Percentiles rank a stretch among this genome's conserved stretches.
phyloP scores from a whole-genome alignment of 2,113 vertebrate species.

The Rhombomys opimus region DNA sequence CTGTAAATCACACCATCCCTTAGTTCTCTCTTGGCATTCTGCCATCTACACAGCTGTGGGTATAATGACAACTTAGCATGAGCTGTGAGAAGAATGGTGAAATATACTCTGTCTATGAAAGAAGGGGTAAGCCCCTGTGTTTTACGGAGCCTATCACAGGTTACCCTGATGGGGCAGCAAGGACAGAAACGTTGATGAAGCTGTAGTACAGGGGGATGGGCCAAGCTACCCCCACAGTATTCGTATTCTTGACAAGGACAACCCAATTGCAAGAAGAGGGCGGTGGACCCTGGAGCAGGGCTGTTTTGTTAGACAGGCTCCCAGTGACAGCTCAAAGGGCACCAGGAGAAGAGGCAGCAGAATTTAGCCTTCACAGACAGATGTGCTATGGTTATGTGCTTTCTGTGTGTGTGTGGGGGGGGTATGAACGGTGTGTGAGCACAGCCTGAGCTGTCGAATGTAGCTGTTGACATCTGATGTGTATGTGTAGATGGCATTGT shows the following conservation, averaged over 20 bases:
- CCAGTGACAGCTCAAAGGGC: neutral
- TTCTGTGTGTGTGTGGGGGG: neutral
- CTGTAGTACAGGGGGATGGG: no score
- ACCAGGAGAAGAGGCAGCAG: neutral
- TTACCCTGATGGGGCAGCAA: no score
- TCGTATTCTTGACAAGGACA: neutral
- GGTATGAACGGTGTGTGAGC: neutral
- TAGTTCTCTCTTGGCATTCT: neutral
- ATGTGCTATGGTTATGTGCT: neutral
- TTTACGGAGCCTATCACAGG: neutral
- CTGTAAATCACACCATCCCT: neutral
- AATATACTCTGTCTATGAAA: neutral
- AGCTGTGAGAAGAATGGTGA: neutral
- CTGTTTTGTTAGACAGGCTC: no score
- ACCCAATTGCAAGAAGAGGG: neutral
- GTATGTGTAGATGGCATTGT: neutral
- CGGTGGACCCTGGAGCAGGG: neutral
- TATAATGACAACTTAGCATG: accelerated
- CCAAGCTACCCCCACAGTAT: neutral
- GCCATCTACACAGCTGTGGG: accelerated
- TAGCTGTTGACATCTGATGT: neutral
- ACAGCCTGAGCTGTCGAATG: neutral
- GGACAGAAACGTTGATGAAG: neutral
- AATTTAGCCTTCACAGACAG: neutral
- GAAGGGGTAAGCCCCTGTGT: neutral